Evolutionary conservation across 2,797 vertebrate species (phyloP), one percentile per base, ranked within the genome.

Genomic region (Knipowitschia caucasica): DNA sequence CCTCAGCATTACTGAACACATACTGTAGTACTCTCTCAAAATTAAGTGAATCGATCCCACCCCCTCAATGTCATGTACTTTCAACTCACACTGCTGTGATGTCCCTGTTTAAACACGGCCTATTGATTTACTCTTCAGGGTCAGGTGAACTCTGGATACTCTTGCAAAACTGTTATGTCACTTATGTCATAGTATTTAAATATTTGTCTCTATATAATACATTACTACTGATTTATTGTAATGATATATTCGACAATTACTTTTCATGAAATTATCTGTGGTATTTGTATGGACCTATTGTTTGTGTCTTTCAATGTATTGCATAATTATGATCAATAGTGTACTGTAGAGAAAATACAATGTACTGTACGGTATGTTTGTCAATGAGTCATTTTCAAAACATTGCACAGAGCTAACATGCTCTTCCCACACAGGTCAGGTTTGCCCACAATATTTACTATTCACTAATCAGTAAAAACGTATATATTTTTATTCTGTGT

Each of bases 51-150:
- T 27, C 34, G 4, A 40, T 29, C 52, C 65, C 60, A 46, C 51
- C 65, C 67, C 29, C 27, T 10, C 1, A 20, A 27, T 24, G 54
- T 26, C 39, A 20, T 45, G 29, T 42, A 54, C 53, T 62, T 44
- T 52, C 12, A 33, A 31, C 47, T 31, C 14, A 54, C 31, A 62
- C 9, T 30, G 56, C 35, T 39, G 23, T 18, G 34, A 42, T 51
- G 44, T 59, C 46, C 59, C 64, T 58, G 30, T 57, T 51, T 53
- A 12, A 69, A 42, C 46, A 38, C n/a, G 40, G 3, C 23, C 6
- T 62, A 68, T 77, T 74, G 78, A 76, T 71, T 69, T 64, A 65
- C 62, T 62, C 56, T 56, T 18, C 36, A 36, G 4, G 59, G 47
- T 51, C 35, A 43, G 17, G 21, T 68, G 57, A 66, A 60, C 75